Conservation (phyloP, 2,888 invertebrate genomes). For the Nezara viridula region DNA sequence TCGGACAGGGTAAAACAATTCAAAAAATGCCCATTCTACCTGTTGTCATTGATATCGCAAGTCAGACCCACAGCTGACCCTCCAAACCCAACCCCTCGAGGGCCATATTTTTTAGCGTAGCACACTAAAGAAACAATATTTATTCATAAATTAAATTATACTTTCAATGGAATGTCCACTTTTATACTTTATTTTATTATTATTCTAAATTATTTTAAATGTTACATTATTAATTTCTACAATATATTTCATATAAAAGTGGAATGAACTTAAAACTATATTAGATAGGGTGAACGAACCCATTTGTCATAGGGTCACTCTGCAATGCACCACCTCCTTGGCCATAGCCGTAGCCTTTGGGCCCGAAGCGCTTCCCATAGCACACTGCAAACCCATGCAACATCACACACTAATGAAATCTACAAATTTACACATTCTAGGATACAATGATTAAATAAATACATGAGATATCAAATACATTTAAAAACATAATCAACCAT, state of each 20-base stretch:
- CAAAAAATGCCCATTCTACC: constrained; percentile 62
- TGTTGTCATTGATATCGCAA: constrained; percentile 88
- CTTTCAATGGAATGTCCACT: constrained; percentile 39
- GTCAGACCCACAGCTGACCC: constrained; percentile 89
- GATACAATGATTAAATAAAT: constrained; percentile 46
- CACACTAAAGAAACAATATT: constrained; percentile 77
- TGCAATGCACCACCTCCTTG: constrained; percentile 95
- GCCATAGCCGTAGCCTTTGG: constrained; percentile 97
- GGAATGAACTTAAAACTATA: constrained; percentile 44
- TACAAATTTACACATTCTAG: constrained; percentile 47
- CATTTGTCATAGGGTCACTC: constrained; percentile 87
- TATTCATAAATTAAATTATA: constrained; percentile 57
- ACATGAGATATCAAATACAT: constrained; percentile 38
- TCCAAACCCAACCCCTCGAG: constrained; percentile 93
- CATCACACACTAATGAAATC: constrained; percentile 60
- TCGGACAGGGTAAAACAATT: constrained; percentile 39
- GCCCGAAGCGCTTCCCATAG: constrained; percentile 97
- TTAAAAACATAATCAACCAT: constrained; percentile 41
- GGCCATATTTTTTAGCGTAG: constrained; percentile 96
- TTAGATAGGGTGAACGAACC: constrained; percentile 73
- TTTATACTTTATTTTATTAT: background rate
- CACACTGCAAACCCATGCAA: constrained; percentile 77
- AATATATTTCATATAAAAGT: constrained; percentile 53
- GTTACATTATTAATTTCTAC: background rate
- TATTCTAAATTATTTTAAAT: background rate